A percentile compares a stretch with the other conserved stretches of the same genome.
These are phyloP conservation scores for Bothrops jararaca DNA, from an alignment of 2,113 vertebrate genomes.

Conservation along the genomic window DNA sequence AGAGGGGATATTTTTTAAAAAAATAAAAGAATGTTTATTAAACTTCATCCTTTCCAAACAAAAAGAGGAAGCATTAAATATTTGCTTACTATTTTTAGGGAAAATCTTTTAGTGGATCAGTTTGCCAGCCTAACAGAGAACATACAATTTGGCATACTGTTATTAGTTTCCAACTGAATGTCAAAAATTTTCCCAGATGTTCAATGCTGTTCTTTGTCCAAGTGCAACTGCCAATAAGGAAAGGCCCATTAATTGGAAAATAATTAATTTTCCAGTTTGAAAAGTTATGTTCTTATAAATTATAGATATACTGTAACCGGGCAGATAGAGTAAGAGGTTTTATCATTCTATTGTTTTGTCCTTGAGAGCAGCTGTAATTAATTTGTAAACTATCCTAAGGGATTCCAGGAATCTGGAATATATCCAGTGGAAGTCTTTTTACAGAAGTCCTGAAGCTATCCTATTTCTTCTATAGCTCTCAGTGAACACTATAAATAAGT, in stretches of 20 bases:
- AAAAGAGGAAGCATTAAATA: background rate
- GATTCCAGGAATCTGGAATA: background rate
- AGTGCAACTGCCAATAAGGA: background rate
- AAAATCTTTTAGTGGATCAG: background rate
- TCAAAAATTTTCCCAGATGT: background rate
- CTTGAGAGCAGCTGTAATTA: background rate
- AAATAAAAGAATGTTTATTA: background rate
- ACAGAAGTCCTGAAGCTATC: background rate
- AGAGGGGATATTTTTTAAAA: background rate
- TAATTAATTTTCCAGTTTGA: background rate
- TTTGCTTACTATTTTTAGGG: background rate
- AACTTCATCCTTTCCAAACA: background rate
- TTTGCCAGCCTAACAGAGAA: background rate
- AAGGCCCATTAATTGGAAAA: background rate
- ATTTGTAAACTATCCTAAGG: background rate
- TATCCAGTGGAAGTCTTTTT: background rate
- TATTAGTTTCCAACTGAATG: background rate
- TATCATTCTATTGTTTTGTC: slow-evolving; percentile 13
- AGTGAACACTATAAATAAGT: background rate
- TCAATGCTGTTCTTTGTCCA: background rate
- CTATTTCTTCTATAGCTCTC: background rate
- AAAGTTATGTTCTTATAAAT: slow-evolving; percentile 1
- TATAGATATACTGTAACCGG: background rate
- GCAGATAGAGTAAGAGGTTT: background rate
- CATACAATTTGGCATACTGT: background rate